Percentiles rank a stretch among this genome's conserved stretches.
phyloP scores from a whole-genome alignment of 2,888 invertebrate species.

The Clanis bilineata region DNA sequence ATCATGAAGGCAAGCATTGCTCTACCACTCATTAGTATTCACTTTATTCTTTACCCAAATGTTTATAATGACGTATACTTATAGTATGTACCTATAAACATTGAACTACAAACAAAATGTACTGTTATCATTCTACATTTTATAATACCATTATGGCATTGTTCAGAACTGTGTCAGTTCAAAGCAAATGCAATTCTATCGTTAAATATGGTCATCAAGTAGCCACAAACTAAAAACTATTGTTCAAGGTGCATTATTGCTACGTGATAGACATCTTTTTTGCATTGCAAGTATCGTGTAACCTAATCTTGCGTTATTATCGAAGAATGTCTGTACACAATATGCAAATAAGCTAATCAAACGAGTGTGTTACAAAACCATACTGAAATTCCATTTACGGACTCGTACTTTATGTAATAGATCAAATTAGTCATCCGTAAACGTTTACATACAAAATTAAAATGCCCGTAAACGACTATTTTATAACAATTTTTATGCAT shows the following conservation, averaged over 20 bases:
- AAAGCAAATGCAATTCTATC: background rate
- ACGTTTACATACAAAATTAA: too few relatives aligned
- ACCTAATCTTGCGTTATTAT: background rate
- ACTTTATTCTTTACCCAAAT: too few relatives aligned
- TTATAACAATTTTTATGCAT: too few relatives aligned
- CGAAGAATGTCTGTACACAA: background rate
- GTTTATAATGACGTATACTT: too few relatives aligned
- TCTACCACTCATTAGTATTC: too few relatives aligned
- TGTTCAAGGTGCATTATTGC: constrained; percentile 26
- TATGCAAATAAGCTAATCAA: constrained; percentile 4
- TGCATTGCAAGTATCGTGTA: constrained; percentile 3
- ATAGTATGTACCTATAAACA: background rate
- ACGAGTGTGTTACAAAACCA: background rate
- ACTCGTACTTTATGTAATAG: background rate
- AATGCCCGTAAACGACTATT: too few relatives aligned
- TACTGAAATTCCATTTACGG: background rate
- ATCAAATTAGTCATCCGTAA: background rate
- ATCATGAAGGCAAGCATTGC: too few relatives aligned
- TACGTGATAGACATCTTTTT: constrained; percentile 26
- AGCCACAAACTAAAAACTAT: background rate
- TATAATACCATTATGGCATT: background rate
- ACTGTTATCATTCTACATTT: background rate
- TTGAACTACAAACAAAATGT: background rate
- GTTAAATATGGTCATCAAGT: constrained; percentile 1
- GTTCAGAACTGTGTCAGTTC: background rate